phyloP scores from a whole-genome alignment of 2,888 invertebrate genomes.

The Philereme vetulata region DNA sequence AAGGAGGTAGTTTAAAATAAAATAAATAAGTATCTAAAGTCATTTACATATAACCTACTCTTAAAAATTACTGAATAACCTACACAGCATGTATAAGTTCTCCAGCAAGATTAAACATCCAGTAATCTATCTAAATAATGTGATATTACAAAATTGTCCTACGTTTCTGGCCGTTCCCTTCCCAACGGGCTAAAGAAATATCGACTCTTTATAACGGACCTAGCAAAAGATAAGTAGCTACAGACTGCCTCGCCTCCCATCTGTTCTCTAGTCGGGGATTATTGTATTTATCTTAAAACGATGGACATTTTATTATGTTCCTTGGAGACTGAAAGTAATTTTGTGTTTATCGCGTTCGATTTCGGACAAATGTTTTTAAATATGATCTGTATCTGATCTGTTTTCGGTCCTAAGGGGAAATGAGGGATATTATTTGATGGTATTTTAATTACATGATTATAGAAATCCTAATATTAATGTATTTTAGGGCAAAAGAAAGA shows the following conservation, averaged over 20 bases:
- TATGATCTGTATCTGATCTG: too few relatives aligned
- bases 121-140: constrained; percentile 42
- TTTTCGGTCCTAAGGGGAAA: too few relatives aligned
- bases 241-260: constrained; percentile 31
- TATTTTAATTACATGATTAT: too few relatives aligned
- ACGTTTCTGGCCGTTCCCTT: constrained; percentile 36
- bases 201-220: constrained; percentile 47
- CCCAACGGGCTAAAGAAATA: constrained; percentile 47
- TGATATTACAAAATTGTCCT: constrained; percentile 48
- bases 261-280: constrained; percentile 43
- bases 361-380: constrained; percentile 1
- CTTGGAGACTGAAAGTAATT: constrained; percentile 12
- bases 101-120: constrained; percentile 9
- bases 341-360: constrained; percentile 7
- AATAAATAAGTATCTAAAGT: too few relatives aligned
- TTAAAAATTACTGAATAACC: too few relatives aligned
- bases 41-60: too few relatives aligned
- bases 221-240: constrained; percentile 35
- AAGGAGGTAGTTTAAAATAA: too few relatives aligned
- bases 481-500: too few relatives aligned
- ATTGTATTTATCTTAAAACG: constrained; percentile 40
- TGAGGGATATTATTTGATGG: too few relatives aligned
- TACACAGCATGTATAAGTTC: not conserved
- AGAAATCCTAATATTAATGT: too few relatives aligned
- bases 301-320: constrained; percentile 27